Evolutionary conservation across 1,140 invertebrate species (phyloP), one percentile per base, ranked within the genome.

Genomic region (Zophobas atratus): DNA sequence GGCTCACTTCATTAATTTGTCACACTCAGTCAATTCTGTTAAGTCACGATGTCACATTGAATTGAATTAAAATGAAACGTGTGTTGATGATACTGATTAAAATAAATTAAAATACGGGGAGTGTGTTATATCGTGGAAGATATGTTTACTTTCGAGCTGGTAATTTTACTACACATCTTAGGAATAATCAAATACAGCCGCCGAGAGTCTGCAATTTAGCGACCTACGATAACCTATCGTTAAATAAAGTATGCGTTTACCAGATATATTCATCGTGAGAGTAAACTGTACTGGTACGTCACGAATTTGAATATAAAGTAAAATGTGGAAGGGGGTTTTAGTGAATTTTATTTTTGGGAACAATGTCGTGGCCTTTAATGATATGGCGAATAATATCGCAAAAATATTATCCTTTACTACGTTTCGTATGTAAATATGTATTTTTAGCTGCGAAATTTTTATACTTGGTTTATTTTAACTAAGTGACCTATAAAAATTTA

Each of bases 221-320:
- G 60, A 67, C 60, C 60, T 67, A 43, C 41, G 60, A 67, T 67
- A 67, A 67, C 60, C 60, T 43, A 67, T 67, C 43, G 38, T 43
- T 67, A 67, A 67, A 33, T 67, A 43, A 67, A 67, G 20, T 20
- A 67, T 67, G 60, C 39, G 43, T 41, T 67, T 67, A 5, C 34
- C 56, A 33, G 3, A 39, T 33, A 39, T 60, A 39, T 60, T 43
- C 39, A 20, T 67, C 38, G 39, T 67, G 60, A 67, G 60, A 67
- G n/a, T 6, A 51, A 51, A 20, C 20, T 20, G 20, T 20, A 20
- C 20, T 20, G 20, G 20, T 20, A 20, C 20, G 20, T 20, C 20
- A 20, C 20, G 20, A 20, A 20, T 20, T 20, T 20, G 20, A 20
- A 20, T 20, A 20, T 20, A 20, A 20, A 20, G 20, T 20, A 20